Evolutionary conservation across 1,140 invertebrate species (phyloP).

Genomic region (Globodera ellingtonae): DNA sequence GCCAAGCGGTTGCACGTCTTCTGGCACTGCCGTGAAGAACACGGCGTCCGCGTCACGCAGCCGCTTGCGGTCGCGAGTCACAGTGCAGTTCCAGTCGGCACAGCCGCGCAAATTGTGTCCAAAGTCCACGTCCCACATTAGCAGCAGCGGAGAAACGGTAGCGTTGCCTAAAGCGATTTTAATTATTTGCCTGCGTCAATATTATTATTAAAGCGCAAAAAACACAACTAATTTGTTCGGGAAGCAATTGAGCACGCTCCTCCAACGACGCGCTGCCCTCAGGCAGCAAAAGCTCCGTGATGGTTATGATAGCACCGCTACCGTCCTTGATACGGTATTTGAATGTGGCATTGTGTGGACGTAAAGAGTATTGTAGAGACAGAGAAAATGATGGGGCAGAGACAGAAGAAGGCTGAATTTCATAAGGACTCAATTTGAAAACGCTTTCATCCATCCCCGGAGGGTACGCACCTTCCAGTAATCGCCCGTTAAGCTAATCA

Average conservation of each 20-base stretch:
- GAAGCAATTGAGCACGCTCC: background rate
- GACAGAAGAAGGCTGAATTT: slow-evolving; percentile 3
- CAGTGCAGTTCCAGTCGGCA: slow-evolving; percentile 61
- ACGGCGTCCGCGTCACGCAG: slow-evolving; percentile 21
- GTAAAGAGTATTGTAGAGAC: background rate
- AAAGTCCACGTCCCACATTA: slow-evolving; percentile 20
- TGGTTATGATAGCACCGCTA: slow-evolving; percentile 11
- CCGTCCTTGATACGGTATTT: slow-evolving; percentile 21
- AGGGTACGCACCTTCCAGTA: background rate
- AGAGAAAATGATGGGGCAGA: background rate
- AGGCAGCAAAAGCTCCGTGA: slow-evolving; percentile 15
- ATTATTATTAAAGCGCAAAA: background rate
- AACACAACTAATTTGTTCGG: background rate
- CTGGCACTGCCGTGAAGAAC: slow-evolving; percentile 22
- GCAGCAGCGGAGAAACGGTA: background rate
- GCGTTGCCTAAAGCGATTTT: background rate
- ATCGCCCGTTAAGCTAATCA: background rate
- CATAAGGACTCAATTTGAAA: no score
- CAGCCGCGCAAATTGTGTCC: slow-evolving; percentile 53
- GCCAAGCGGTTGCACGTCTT: slow-evolving; percentile 17
- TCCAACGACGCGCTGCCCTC: slow-evolving; percentile 8
- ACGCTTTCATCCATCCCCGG: background rate
- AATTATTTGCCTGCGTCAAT: background rate
- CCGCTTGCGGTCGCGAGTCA: slow-evolving; percentile 33
- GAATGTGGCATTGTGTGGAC: slow-evolving; percentile 13